These are phyloP conservation scores for Antheraea assamensis DNA, from an alignment of 2,888 invertebrate species.

Conservation along the genomic window DNA sequence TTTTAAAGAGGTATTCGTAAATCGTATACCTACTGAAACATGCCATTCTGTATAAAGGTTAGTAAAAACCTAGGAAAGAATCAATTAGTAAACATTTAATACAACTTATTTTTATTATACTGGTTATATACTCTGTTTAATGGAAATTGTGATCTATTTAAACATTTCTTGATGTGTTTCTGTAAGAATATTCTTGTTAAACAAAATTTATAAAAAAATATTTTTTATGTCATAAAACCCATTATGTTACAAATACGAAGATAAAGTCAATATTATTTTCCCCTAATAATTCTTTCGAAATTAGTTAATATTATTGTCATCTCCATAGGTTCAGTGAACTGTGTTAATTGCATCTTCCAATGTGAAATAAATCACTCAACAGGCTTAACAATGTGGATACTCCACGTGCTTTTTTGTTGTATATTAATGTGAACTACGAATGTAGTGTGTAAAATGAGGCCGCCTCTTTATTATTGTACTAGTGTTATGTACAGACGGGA, in stretches of 20 bases:
- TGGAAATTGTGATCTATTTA: not conserved
- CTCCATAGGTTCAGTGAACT: too few relatives aligned
- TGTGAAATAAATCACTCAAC: not conserved
- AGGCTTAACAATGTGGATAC: not conserved
- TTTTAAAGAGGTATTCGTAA: not conserved
- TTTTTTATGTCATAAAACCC: too few relatives aligned
- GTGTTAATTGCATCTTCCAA: not conserved
- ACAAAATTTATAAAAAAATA: too few relatives aligned
- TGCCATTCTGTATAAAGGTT: not conserved
- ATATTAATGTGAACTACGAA: conserved; percentile 29
- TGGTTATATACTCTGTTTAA: not conserved
- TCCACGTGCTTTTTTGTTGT: conserved; percentile 3
- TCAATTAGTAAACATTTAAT: not conserved
- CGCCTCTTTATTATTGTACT: conserved; percentile 69
- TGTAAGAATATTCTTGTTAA: too few relatives aligned
- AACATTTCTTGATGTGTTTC: not conserved
- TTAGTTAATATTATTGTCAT: too few relatives aligned
- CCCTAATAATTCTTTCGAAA: not conserved
- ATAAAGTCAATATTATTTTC: not conserved
- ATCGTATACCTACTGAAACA: not conserved
- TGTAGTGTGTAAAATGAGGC: conserved; percentile 71
- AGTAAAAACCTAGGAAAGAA: not conserved
- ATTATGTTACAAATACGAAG: too few relatives aligned
- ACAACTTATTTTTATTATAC: not conserved
- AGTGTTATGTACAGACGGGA: conserved; percentile 58